A percentile compares a stretch with the other conserved stretches of the same genome.
Evolutionary conservation across 2,797 vertebrate species (phyloP).

Genomic region (Columba guinea): DNA sequence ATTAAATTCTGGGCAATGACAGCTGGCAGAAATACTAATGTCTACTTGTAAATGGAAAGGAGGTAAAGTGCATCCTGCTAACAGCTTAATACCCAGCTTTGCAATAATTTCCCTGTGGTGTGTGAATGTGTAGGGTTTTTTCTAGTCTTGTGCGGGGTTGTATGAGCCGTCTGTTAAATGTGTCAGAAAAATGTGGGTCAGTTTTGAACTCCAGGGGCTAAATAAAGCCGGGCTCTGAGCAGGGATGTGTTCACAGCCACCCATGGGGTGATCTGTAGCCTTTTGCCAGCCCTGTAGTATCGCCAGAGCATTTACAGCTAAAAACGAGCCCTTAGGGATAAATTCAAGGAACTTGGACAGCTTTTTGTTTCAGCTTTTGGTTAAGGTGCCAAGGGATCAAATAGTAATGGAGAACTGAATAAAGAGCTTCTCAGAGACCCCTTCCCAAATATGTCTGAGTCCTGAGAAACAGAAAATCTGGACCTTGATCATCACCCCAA

Average conservation of each 20-base stretch:
- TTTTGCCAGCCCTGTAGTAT: not conserved
- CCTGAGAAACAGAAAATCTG: not conserved
- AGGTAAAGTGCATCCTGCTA: not conserved
- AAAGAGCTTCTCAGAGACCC: not conserved
- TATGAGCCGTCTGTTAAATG: not conserved
- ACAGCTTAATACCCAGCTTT: not conserved
- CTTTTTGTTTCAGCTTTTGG: not conserved
- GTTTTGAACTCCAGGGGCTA: not conserved
- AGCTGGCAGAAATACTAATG: not conserved
- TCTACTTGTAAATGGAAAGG: not conserved
- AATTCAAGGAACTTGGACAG: not conserved
- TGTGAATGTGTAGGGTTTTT: not conserved
- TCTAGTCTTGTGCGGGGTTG: not conserved
- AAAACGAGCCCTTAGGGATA: not conserved
- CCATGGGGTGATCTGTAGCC: accelerated
- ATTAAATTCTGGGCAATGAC: constrained; percentile 4
- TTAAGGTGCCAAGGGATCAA: not conserved
- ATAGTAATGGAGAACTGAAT: not conserved
- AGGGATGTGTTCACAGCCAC: not conserved
- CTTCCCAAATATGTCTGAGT: accelerated
- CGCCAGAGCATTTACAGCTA: not conserved
- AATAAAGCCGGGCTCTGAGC: not conserved
- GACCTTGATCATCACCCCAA: not conserved
- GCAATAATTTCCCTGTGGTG: not conserved
- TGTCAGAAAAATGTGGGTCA: constrained; percentile 29